phyloP scores from a whole-genome alignment of 2,797 vertebrate species.

The Anguilla marmorata region DNA sequence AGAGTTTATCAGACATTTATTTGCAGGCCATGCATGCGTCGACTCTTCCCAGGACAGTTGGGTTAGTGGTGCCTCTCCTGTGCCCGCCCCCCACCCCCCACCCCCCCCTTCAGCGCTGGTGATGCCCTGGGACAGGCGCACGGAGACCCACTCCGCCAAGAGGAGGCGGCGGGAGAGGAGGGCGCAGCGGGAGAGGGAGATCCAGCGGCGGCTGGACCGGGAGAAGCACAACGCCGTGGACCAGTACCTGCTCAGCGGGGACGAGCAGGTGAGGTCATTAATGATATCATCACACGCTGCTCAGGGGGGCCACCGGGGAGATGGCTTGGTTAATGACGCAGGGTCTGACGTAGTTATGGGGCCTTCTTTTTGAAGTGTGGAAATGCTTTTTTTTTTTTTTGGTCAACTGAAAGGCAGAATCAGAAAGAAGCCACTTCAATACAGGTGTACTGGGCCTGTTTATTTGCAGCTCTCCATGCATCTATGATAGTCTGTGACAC shows the following conservation, averaged over 20 bases:
- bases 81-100: not conserved
- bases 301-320: not conserved
- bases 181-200: conserved; percentile 53
- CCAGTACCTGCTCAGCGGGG: conserved; percentile 58
- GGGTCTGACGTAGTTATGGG: not conserved
- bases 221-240: conserved; percentile 64
- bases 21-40: no score
- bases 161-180: conserved; percentile 54
- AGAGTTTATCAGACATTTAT: no score
- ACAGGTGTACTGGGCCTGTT: not conserved
- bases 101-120: conserved; percentile 45
- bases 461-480: not conserved
- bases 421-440: not conserved
- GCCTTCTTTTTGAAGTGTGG: not conserved
- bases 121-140: conserved; percentile 59
- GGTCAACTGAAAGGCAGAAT: not conserved
- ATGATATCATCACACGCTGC: not conserved
- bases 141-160: conserved; percentile 61
- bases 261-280: not conserved
- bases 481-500: not conserved
- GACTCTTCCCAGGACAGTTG: no score
- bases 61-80: not conserved
- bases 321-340: not conserved
- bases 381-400: not conserved
- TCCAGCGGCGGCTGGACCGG: conserved; percentile 47